A percentile compares a stretch with the other conserved stretches of the same genome.
phyloP scores from a whole-genome alignment of 2,797 vertebrate species.

The Malurus leucopterus region DNA sequence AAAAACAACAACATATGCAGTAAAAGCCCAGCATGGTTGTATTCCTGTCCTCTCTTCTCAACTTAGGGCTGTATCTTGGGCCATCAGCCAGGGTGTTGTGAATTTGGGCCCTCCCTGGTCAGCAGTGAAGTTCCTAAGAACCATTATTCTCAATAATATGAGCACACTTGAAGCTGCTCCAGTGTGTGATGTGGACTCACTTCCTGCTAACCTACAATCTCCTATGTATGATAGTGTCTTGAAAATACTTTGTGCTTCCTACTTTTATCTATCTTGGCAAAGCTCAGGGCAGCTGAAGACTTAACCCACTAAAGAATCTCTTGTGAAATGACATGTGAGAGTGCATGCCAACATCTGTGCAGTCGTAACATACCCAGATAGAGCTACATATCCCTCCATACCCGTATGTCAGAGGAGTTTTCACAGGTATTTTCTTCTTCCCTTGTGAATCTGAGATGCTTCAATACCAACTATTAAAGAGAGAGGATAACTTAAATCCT shows the following conservation, averaged over 20 bases:
- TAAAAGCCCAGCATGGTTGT: background rate
- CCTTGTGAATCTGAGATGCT: background rate
- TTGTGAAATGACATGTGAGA: background rate
- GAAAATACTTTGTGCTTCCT: background rate
- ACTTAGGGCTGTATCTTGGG: background rate
- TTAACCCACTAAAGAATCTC: background rate
- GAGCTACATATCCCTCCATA: background rate
- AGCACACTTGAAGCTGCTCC: background rate
- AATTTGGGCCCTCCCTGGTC: background rate
- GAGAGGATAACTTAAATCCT: slow-evolving; percentile 2
- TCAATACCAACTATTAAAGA: background rate
- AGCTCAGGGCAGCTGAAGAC: background rate
- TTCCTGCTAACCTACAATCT: background rate
- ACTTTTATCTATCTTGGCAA: background rate
- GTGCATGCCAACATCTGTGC: background rate
- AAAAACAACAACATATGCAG: background rate
- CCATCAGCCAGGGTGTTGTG: background rate
- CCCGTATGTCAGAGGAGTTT: background rate
- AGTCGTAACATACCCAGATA: background rate
- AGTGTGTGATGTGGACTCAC: background rate
- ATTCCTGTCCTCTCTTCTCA: background rate
- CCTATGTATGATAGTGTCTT: background rate
- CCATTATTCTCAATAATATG: background rate
- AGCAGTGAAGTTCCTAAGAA: background rate
- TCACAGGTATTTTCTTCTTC: background rate